Conservation (phyloP, 2,888 invertebrate species). For the Neoitamus cyanurus region DNA sequence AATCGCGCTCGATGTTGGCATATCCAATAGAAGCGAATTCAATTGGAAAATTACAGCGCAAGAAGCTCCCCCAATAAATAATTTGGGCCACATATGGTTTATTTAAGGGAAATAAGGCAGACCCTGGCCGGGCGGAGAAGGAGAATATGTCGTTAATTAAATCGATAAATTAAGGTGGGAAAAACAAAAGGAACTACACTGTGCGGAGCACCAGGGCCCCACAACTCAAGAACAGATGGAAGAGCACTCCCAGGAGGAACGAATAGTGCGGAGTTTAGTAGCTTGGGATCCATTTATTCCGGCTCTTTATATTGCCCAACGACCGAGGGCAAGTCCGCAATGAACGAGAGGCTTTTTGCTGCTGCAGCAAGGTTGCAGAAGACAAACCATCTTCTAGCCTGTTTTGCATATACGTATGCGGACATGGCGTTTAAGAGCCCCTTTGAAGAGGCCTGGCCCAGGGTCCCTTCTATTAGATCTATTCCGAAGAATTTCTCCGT, state of each 20-base stretch:
- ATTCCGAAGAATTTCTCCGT: neutral
- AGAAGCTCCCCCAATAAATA: neutral
- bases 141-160: slow-evolving; percentile 32
- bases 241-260: neutral
- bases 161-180: slow-evolving; percentile 27
- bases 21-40: slow-evolving; percentile 21
- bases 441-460: neutral
- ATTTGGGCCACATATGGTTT: slow-evolving; percentile 4
- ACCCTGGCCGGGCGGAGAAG: neutral
- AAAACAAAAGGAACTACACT: neutral
- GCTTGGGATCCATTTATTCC: slow-evolving; percentile 29
- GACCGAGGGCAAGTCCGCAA: neutral
- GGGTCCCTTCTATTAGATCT: neutral
- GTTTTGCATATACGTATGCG: slow-evolving; percentile 7
- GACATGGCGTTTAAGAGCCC: slow-evolving; percentile 8
- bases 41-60: slow-evolving; percentile 38
- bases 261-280: slow-evolving; percentile 18
- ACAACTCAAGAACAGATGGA: slow-evolving; percentile 32
- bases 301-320: slow-evolving; percentile 27
- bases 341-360: slow-evolving; percentile 3
- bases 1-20: neutral
- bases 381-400: slow-evolving; percentile 12
- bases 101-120: slow-evolving; percentile 17
- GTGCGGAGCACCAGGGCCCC: neutral
- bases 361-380: slow-evolving; percentile 19